phyloP scores from a whole-genome alignment of 2,797 vertebrate genomes.

The Manis javanica region DNA sequence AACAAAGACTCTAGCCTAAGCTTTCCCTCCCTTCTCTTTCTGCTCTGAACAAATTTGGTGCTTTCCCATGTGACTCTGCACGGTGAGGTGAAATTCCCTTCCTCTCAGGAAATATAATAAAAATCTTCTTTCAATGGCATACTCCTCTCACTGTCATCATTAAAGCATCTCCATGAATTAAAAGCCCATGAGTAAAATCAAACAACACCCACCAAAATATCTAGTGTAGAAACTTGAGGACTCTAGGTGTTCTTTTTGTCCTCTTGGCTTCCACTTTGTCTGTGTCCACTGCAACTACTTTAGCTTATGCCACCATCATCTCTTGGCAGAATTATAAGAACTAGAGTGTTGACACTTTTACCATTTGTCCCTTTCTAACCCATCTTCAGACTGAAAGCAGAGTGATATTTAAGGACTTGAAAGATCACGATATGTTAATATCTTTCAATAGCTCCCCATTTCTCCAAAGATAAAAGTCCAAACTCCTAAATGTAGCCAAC shows the following conservation, averaged over 20 bases:
- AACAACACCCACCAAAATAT: neutral
- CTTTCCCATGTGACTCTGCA: neutral
- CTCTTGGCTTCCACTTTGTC: neutral
- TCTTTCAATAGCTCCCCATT: neutral
- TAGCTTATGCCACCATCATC: neutral
- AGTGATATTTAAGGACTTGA: neutral
- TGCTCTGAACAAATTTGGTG: neutral
- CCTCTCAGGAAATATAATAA: neutral
- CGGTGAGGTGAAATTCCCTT: rapidly evolving
- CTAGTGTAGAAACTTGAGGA: neutral
- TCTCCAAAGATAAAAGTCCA: neutral
- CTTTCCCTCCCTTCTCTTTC: neutral
- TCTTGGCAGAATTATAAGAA: neutral
- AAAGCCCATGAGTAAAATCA: neutral
- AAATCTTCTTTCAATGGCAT: neutral
- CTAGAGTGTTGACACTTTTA: neutral
- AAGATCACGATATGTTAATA: neutral
- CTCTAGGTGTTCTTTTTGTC: neutral
- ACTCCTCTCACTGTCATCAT: neutral
- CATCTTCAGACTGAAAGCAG: neutral
- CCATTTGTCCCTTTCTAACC: neutral
- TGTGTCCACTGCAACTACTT: too few species aligned
- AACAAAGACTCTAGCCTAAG: neutral
- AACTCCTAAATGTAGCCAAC: neutral
- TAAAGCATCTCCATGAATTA: neutral